Conservation (phyloP, 2,113 vertebrate species). For the Orthonyx spaldingii region DNA sequence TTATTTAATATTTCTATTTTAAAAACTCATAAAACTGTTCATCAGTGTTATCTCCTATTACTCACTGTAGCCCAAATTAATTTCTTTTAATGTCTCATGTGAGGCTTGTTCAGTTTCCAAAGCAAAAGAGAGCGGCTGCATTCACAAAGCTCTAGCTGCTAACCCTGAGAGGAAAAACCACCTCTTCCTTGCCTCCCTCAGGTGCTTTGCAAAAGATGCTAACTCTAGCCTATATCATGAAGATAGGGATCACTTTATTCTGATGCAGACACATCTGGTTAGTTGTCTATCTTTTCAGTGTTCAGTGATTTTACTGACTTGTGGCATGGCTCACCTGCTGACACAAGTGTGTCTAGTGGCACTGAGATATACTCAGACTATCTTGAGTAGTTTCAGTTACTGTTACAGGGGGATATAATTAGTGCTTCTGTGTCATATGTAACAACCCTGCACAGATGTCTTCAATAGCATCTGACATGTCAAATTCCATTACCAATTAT, state of each 20-base stretch:
- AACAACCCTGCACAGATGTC: neutral
- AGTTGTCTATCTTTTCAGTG: neutral
- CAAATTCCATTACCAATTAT: neutral
- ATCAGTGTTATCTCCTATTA: neutral
- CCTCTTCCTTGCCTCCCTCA: neutral
- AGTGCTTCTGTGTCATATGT: neutral
- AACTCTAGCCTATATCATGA: rapidly evolving
- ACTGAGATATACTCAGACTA: neutral
- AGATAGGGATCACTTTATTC: neutral
- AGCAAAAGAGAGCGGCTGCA: neutral
- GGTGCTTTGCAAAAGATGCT: neutral
- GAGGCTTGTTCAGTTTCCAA: neutral
- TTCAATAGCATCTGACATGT: neutral
- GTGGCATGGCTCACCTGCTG: neutral
- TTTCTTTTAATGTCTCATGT: neutral
- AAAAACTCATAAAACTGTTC: neutral
- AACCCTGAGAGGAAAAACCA: neutral
- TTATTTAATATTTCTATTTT: neutral
- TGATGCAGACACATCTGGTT: neutral
- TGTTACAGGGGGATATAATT: neutral
- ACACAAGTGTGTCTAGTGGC: neutral
- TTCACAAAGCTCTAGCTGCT: neutral
- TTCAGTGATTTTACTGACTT: neutral
- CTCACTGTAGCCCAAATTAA: neutral
- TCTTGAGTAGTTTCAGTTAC: neutral